These are phyloP conservation scores for Pollenia griseotomentosa DNA, from an alignment of 2,888 invertebrate genomes.

Conservation along the genomic window DNA sequence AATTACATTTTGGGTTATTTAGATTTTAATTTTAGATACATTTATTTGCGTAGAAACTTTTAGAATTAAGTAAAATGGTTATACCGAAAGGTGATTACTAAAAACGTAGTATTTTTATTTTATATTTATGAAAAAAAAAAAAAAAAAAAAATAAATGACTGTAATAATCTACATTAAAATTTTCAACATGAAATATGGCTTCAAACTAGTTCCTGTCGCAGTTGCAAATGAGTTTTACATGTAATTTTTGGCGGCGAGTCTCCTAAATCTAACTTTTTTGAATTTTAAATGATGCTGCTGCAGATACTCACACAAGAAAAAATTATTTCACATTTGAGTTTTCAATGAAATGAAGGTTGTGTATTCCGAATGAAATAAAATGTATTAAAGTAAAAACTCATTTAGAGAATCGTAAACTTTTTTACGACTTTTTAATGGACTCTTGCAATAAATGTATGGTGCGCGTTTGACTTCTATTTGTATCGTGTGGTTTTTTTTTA, in stretches of 20 bases:
- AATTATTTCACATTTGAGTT: constrained; percentile 72
- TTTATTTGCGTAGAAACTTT: no score
- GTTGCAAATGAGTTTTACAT: constrained; percentile 1
- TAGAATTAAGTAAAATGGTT: no score
- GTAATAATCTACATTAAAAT: not conserved
- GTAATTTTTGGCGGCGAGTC: constrained; percentile 25
- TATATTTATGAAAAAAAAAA: no score
- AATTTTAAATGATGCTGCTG: constrained; percentile 13
- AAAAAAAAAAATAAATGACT: no score
- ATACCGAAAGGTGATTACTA: no score
- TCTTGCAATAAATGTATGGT: constrained; percentile 80
- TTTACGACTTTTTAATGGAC: constrained; percentile 84
- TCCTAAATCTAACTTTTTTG: not conserved
- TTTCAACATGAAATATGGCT: not conserved
- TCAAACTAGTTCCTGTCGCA: not conserved
- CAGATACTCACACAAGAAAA: not conserved
- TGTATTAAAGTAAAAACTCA: constrained; percentile 78
- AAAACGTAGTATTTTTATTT: no score
- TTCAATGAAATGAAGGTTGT: constrained; percentile 83
- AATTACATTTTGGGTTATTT: not conserved
- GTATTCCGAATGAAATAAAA: constrained; percentile 78
- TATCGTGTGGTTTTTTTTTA: constrained; percentile 17
- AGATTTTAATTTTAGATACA: constrained; percentile 16
- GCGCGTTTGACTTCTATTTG: constrained; percentile 50
- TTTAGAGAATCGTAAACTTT: constrained; percentile 83